Base-by-base conservation (phyloP, 2,888 invertebrate species). In the Cephus pulcher region DNA sequence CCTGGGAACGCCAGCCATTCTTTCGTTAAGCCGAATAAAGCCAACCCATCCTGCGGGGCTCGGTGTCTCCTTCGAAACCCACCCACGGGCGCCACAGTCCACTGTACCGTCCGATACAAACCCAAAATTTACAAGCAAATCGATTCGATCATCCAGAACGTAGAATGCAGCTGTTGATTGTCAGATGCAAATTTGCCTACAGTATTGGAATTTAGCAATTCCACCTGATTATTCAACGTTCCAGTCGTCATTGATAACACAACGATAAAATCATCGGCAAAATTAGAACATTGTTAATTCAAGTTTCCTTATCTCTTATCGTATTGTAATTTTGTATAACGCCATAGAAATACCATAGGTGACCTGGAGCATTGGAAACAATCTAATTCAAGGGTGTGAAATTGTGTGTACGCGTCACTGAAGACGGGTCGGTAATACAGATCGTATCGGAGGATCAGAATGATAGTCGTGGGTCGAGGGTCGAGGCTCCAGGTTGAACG, bases 1-100 rank as follows among this genome's bases (percentile, higher is more conserved):
- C 56, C 56, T 56, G 56, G 56, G 56, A 56, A 56, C 23, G 6
- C 56, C 56, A 56, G 56, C 56, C 56, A 56, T 56, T 23, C 56
- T 56, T 56, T 69, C 69, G 74, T 75, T 78, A 76, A 69, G 76
- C 75, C 33, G 56, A 79, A 78, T 71, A 76, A 79, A 75, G 78
- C 78, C 73, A 34, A 6, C 30, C 78, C 23, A 34, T 11, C 30
- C 32, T 33, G 3, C 15, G 23, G 30, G 32, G 30, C 12, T 23
- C 71, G 23, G 12, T 32, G 71, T 33, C 30, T 34, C 71, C 71
- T 34, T 6, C 71, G 12, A 70, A 70, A 33, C 23, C 71, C 30
- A 71, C 30, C 11, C 71, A 71, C 30, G 71, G 23, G 23, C 56
- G 9, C 56, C 56, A 56, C 56, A 9, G 23, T 56, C 9, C 56